Evolutionary conservation across 2,113 vertebrate species (phyloP), one percentile per base, ranked within the genome.

Genomic region (Oncorhynchus tshawytscha): DNA sequence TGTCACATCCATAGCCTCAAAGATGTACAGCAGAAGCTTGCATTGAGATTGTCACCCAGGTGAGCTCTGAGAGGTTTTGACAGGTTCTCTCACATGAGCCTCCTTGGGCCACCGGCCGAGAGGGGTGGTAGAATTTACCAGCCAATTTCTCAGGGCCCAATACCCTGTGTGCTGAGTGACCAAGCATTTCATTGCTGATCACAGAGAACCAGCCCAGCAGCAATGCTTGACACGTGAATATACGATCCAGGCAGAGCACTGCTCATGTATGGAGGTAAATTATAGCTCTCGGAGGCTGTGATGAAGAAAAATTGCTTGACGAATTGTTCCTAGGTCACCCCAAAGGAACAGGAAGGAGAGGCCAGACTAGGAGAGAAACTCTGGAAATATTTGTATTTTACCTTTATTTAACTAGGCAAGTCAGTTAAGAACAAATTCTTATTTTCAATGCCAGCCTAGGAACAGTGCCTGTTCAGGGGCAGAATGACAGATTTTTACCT

Each of bases 291-390:
- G 72, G 71, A 86, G 77, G 70, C 82, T 83, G 82, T 83, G 85
- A 85, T 71, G 24, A 82, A 78, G 74, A 87, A 86, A 86, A 89
- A 86, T 74, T 77, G 78, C 82, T 77, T 91, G 86, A 88, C 80
- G 87, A 86, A 90, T 86, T 85, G 82, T 90, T 84, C 81, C 81
- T 0, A 70, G 88, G 81, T 86, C 82, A 86, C 71, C 84, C 78
- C 76, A 39, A 75, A 77, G 80, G 84, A 86, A 82, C 3, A 51
- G 64, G 71, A 76, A 20, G 73, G 81, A 88, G 80, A 72, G 85
- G 72, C 87, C 68, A 66, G 54, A 75, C 78, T 77, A 64, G 11
- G 73, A 75, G 73, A 60, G 72, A 48, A 81, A 79, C 57, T 86
- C 57, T 60, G 75, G 60, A 68, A 75, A 77, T 27, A 27, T 27